Base-by-base conservation (phyloP, 2,888 invertebrate genomes). In the Amiota communis region DNA sequence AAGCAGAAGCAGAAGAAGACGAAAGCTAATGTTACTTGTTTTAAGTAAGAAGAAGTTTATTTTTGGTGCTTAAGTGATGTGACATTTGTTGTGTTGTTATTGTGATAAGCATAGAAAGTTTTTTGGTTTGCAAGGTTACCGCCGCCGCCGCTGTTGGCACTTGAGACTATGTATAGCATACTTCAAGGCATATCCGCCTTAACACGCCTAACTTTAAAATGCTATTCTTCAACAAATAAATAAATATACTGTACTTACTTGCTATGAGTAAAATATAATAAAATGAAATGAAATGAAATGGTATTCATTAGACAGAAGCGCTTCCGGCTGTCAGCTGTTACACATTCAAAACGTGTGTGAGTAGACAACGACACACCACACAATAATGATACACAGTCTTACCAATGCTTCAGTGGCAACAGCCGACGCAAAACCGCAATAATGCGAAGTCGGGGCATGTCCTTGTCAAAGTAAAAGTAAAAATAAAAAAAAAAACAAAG, bases 271-370 rank as follows among this genome's bases (percentile, higher is more conserved):
- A n/a, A n/a, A 12, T 64, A 13, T 4, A n/a, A 12, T n/a, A 10
- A 51, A 8, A 17, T 9, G 17, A 15, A 57, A 49, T 23, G 23
- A 67, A 48, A 48, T 8, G 17, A 51, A 68, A 68, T 20, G 59
- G 10, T 53, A 68, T 53, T 77, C 80, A 78, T 80, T 80, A 78
- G 80, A 77, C 72, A 73, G 73, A 69, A 77, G 72, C 78, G 77
- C 80, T 80, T 80, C 79, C 80, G 80, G 76, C 76, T 77, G 79
- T 76, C 79, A 72, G 72, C 73, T 73, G 72, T 72, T 63, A 36
- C 17, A n/a, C 59, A 70, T 46, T 10, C n/a, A 20, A 10, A 20
- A 36, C 36, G 36, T 36, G 36, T 36, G 36, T 36, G 36, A 36
- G 36, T 36, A 36, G 36, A 36, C 36, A n/a, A n/a, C n/a, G n/a